Conservation (phyloP, 2,113 vertebrate genomes). For the Salvelinus fontinalis region DNA sequence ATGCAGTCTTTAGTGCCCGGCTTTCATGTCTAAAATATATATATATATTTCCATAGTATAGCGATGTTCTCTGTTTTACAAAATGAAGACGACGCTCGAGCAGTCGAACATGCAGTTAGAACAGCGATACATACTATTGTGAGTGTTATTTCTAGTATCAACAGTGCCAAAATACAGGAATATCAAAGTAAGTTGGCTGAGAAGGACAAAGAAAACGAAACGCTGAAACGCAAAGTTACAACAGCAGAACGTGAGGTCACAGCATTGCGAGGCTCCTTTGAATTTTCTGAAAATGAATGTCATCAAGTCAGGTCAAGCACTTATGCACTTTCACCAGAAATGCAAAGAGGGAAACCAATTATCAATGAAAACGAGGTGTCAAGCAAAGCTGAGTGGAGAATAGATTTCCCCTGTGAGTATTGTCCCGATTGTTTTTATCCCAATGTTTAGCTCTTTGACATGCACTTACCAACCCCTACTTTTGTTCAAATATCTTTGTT, state of each 20-base stretch:
- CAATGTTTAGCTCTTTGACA: not conserved
- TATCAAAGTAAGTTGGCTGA: slow-evolving; percentile 35
- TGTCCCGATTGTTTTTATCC: not conserved
- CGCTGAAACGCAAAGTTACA: not conserved
- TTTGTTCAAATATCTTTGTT: not conserved
- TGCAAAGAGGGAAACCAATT: not conserved
- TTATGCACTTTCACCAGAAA: not conserved
- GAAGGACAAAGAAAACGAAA: slow-evolving; percentile 22
- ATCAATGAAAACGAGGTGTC: not conserved
- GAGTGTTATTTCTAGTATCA: slow-evolving; percentile 26
- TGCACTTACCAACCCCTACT: not conserved
- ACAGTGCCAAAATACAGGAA: slow-evolving; percentile 4
- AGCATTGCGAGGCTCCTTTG: not conserved
- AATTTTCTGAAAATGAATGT: not conserved
- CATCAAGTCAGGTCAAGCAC: not conserved
- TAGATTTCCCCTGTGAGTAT: slow-evolving; percentile 16
- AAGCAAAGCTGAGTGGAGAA: not conserved
- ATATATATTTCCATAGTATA: too few species aligned
- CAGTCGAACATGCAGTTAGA: slow-evolving; percentile 34
- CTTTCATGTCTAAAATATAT: too few species aligned
- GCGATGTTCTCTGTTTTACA: not conserved
- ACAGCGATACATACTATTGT: slow-evolving; percentile 31
- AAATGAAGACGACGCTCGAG: slow-evolving; percentile 23
- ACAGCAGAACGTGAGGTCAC: slow-evolving; percentile 4
- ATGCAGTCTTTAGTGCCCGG: too few species aligned